Conservation (phyloP, 2,888 invertebrate genomes). For the Barypeithes pellucidus region DNA sequence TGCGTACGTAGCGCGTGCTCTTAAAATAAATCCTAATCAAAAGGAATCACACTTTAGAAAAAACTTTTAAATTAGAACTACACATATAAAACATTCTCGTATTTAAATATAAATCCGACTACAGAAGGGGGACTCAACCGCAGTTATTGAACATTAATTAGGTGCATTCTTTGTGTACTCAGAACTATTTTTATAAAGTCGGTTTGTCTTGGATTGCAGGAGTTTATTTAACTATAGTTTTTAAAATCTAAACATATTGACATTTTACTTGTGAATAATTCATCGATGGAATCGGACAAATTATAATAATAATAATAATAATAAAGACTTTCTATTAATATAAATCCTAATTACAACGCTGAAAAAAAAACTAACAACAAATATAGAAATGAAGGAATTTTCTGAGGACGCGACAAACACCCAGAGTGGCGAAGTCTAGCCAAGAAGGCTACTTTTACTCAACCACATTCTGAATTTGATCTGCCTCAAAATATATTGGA, state of each 20-base stretch:
- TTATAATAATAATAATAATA: too few relatives aligned
- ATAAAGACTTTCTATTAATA: too few relatives aligned
- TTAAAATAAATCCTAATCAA: constrained; percentile 50
- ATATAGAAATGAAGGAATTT: too few relatives aligned
- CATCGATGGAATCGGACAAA: too few relatives aligned
- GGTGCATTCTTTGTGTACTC: constrained; percentile 41
- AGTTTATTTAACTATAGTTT: not conserved
- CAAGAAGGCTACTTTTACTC: too few relatives aligned
- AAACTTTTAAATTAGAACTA: constrained; percentile 50
- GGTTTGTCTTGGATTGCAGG: constrained; percentile 3
- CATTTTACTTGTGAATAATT: too few relatives aligned
- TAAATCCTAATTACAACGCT: too few relatives aligned
- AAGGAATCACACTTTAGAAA: constrained; percentile 42
- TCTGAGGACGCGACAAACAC: too few relatives aligned
- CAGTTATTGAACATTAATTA: constrained; percentile 51
- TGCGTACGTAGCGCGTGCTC: constrained; percentile 38
- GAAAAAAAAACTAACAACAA: too few relatives aligned
- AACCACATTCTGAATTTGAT: too few relatives aligned
- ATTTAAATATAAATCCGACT: constrained; percentile 41
- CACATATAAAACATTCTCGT: constrained; percentile 39
- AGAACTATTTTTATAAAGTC: constrained; percentile 35
- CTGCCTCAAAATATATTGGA: too few relatives aligned
- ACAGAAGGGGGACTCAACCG: constrained; percentile 32
- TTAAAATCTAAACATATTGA: not conserved
- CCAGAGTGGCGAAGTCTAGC: too few relatives aligned